phyloP scores from a whole-genome alignment of 2,888 invertebrate species.

The Diaphora mendica region DNA sequence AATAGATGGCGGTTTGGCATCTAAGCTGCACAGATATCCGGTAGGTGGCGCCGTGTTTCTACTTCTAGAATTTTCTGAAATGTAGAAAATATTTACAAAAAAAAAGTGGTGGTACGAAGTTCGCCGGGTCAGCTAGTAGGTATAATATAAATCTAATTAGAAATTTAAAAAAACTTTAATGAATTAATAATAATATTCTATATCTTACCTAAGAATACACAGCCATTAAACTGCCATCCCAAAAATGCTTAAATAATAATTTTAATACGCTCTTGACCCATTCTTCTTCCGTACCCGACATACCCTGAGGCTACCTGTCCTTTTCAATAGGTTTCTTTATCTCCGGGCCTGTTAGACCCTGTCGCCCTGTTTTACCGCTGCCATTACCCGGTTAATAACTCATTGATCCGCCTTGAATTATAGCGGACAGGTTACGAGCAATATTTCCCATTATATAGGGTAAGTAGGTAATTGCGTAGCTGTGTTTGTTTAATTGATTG shows the following conservation, averaged over 20 bases:
- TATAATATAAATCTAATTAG: not conserved
- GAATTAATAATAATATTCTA: not conserved
- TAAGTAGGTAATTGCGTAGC: conserved; percentile 45
- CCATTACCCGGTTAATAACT: conserved; percentile 61
- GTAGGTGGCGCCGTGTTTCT: too few relatives aligned
- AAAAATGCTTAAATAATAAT: conserved; percentile 45
- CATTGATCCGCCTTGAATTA: conserved; percentile 62
- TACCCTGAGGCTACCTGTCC: conserved; percentile 48
- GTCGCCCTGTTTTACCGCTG: conserved; percentile 49
- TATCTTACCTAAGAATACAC: not conserved
- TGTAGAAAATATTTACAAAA: too few relatives aligned
- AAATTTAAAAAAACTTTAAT: not conserved
- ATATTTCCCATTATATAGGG: conserved; percentile 48
- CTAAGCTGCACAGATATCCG: too few relatives aligned
- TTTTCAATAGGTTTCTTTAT: conserved; percentile 57
- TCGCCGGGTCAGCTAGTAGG: too few relatives aligned
- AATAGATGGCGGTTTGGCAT: too few relatives aligned
- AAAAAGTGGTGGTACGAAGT: too few relatives aligned
- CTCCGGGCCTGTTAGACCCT: conserved; percentile 52
- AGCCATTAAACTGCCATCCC: conserved; percentile 8
- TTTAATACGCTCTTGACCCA: conserved; percentile 44
- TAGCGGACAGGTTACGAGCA: conserved; percentile 48
- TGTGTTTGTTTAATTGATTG: conserved; percentile 47
- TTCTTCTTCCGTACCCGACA: conserved; percentile 37
- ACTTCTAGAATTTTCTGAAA: too few relatives aligned